phyloP scores from a whole-genome alignment of 2,888 invertebrate species.

The Agriopis marginaria region DNA sequence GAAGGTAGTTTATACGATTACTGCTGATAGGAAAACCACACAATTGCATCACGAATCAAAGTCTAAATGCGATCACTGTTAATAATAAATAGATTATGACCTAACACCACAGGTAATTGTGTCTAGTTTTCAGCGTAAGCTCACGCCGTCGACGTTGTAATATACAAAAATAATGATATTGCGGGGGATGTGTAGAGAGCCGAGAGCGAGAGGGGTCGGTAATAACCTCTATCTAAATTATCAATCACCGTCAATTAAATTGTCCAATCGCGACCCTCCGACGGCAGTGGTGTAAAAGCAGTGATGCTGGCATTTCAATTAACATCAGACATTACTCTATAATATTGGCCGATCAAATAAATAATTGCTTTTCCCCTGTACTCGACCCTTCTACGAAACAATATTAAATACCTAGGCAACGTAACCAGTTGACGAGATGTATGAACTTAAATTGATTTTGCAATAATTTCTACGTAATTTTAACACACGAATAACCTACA shows the following conservation, averaged over 20 bases:
- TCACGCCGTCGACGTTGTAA: slow-evolving; percentile 14
- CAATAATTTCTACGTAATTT: background rate
- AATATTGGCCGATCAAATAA: slow-evolving; percentile 51
- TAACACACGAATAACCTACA: background rate
- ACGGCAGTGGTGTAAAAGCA: slow-evolving; percentile 58
- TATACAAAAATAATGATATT: slow-evolving; percentile 42
- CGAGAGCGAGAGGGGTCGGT: slow-evolving; percentile 52
- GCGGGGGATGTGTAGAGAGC: slow-evolving; percentile 45
- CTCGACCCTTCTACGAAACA: slow-evolving; percentile 34
- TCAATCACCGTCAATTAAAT: slow-evolving; percentile 73
- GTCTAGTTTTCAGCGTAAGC: slow-evolving; percentile 23
- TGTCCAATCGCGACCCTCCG: slow-evolving; percentile 60
- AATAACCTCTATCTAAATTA: slow-evolving; percentile 71
- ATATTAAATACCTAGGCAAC: slow-evolving; percentile 14
- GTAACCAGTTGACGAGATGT: slow-evolving; percentile 5
- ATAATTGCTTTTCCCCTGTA: slow-evolving; percentile 48
- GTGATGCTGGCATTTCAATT: slow-evolving; percentile 70
- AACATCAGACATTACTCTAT: slow-evolving; percentile 59
- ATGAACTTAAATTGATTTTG: background rate
- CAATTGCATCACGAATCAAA: slow-evolving; percentile 25
- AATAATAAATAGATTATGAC: slow-evolving; percentile 31
- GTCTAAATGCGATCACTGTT: slow-evolving; percentile 20
- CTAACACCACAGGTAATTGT: slow-evolving; percentile 21
- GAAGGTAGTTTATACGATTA: slow-evolving; percentile 42
- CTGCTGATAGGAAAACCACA: slow-evolving; percentile 24